Conservation (phyloP, 2,797 vertebrate genomes). For the Bovichtus diacanthus region DNA sequence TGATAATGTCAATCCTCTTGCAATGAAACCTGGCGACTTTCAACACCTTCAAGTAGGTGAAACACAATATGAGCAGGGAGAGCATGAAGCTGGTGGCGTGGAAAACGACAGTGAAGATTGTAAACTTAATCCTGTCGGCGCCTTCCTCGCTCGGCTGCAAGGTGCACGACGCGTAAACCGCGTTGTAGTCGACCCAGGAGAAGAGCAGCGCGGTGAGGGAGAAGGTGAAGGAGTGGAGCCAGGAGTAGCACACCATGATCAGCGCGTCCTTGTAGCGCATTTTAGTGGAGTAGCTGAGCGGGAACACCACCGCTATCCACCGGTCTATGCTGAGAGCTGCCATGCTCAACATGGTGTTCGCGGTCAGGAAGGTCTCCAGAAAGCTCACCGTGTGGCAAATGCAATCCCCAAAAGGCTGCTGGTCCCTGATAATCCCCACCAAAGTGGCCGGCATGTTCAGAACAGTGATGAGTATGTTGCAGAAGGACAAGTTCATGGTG, state of each 20-base stretch:
- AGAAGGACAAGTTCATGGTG: constrained; percentile 89
- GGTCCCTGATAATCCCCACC: constrained; percentile 83
- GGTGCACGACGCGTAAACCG: constrained; percentile 88
- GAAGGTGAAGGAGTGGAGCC: constrained; percentile 90
- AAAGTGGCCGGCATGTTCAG: constrained; percentile 89
- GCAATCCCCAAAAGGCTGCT: constrained; percentile 87
- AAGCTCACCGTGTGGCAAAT: constrained; percentile 87
- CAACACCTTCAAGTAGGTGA: constrained; percentile 90
- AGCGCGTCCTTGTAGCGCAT: constrained; percentile 90
- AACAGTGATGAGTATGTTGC: constrained; percentile 89
- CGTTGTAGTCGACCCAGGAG: constrained; percentile 89
- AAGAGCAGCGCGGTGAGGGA: constrained; percentile 86
- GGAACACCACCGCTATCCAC: constrained; percentile 91
- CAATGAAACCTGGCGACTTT: constrained; percentile 90
- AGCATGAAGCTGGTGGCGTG: constrained; percentile 89
- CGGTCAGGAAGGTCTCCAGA: constrained; percentile 89
- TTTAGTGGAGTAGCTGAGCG: constrained; percentile 88
- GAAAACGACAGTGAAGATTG: constrained; percentile 89
- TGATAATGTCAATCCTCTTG: constrained; percentile 88
- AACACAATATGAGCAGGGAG: constrained; percentile 87
- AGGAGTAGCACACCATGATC: constrained; percentile 89
- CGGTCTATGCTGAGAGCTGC: constrained; percentile 90
- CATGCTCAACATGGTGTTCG: constrained; percentile 90
- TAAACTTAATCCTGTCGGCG: constrained; percentile 81
- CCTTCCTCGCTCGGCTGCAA: constrained; percentile 81